phyloP scores from a whole-genome alignment of 2,113 vertebrate genomes.

The Merops nubicus region DNA sequence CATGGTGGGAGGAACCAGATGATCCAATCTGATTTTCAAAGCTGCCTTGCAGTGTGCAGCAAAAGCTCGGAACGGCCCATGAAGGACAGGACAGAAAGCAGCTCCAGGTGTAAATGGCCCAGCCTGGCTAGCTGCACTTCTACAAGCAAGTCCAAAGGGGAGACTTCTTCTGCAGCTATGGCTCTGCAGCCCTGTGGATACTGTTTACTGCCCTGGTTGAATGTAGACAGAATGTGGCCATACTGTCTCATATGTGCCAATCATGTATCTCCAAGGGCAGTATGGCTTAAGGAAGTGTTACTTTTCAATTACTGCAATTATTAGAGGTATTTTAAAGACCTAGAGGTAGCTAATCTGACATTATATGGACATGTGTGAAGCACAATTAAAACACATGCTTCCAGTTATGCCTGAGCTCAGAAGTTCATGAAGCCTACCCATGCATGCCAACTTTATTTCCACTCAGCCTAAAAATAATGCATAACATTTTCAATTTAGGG shows the following conservation, averaged over 20 bases:
- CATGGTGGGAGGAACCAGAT: not conserved
- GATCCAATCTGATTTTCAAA: not conserved
- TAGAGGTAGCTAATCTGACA: not conserved
- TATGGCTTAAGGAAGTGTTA: not conserved
- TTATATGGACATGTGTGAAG: not conserved
- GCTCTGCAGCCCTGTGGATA: not conserved
- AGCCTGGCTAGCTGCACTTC: not conserved
- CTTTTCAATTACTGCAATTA: not conserved
- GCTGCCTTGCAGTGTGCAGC: not conserved
- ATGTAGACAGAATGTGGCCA: not conserved
- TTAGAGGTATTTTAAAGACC: not conserved
- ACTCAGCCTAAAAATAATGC: not conserved
- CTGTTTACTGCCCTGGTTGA: not conserved
- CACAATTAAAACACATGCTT: not conserved
- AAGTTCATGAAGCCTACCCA: not conserved
- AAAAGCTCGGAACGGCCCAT: not conserved
- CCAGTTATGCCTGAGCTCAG: not conserved
- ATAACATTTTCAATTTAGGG: not conserved
- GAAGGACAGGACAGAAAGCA: not conserved
- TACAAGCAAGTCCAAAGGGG: not conserved
- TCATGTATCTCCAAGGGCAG: not conserved
- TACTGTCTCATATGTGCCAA: not conserved
- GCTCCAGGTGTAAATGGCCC: not conserved
- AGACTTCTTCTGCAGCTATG: not conserved
- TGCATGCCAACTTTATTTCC: not conserved